These are phyloP conservation scores for Cassiopea xamachana DNA, from an alignment of 30 jellyfish, hydroid and myxozoan species.

Conservation along the genomic window DNA sequence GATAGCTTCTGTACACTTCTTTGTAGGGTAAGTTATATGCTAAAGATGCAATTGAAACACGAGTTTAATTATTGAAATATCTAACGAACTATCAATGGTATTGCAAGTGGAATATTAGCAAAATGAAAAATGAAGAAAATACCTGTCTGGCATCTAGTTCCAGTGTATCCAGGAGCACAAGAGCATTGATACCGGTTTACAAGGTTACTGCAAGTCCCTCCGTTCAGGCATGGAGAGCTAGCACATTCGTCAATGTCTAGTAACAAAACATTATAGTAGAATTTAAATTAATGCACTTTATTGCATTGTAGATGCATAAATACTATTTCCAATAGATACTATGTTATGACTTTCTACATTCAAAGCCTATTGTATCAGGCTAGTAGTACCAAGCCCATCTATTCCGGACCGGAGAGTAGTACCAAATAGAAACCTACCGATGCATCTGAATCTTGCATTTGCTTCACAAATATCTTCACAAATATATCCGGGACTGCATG, in stretches of 20 bases:
- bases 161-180: slow-evolving; percentile 62
- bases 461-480: slow-evolving; percentile 36
- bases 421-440: slow-evolving; percentile 16
- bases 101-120: no score
- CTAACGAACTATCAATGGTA: no score
- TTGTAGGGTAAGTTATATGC: no score
- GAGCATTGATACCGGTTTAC: slow-evolving; percentile 13
- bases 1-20: no score
- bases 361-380: not conserved
- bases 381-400: not conserved
- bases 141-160: slow-evolving; percentile 41
- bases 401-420: not conserved
- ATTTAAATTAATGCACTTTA: no score
- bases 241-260: slow-evolving; percentile 53
- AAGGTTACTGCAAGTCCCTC: slow-evolving; percentile 40
- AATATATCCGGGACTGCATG: slow-evolving; percentile 56
- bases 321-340: no score
- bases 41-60: no score
- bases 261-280: no score
- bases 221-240: slow-evolving; percentile 53
- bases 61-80: no score
- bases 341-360: no score
- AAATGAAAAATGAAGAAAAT: not conserved
- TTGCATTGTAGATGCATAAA: no score
- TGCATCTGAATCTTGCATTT: slow-evolving; percentile 11